These are phyloP conservation scores for Alosa sapidissima DNA, from an alignment of 2,797 vertebrate species.

Conservation along the genomic window DNA sequence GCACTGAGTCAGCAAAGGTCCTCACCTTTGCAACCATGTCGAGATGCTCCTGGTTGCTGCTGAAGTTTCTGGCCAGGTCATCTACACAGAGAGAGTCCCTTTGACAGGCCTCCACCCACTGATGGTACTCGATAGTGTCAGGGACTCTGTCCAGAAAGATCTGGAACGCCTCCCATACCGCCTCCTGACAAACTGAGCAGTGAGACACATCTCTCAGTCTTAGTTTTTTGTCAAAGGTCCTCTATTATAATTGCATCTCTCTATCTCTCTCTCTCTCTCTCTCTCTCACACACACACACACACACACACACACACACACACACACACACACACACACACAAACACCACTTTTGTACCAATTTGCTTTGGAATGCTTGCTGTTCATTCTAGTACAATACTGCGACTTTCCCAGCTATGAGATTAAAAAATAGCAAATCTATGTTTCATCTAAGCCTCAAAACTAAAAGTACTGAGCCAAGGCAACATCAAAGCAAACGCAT, in stretches of 20 bases:
- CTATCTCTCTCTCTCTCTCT: neutral
- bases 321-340: slow-evolving; percentile 15
- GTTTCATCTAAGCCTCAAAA: neutral
- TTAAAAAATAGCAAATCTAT: neutral
- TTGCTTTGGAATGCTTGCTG: neutral
- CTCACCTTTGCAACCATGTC: slow-evolving; percentile 86
- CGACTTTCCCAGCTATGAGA: neutral
- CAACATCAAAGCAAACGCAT: slow-evolving; percentile 40
- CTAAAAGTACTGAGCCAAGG: neutral
- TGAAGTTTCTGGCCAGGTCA: slow-evolving; percentile 91
- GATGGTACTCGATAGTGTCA: slow-evolving; percentile 84
- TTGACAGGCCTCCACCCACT: slow-evolving; percentile 89
- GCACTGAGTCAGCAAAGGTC: neutral
- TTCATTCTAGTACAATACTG: neutral
- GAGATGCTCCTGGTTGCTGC: slow-evolving; percentile 88
- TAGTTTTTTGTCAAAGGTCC: neutral
- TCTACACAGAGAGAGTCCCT: slow-evolving; percentile 89
- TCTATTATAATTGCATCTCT: too few relatives aligned
- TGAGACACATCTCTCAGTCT: slow-evolving; percentile 33
- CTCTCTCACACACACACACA: neutral
- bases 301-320: slow-evolving; percentile 12
- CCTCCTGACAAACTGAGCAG: slow-evolving; percentile 90
- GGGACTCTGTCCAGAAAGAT: slow-evolving; percentile 93
- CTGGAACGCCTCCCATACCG: slow-evolving; percentile 93
- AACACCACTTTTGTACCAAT: neutral